Evolutionary conservation across 2,113 vertebrate genomes (phyloP).

Genomic region (Bubo scandiacus): DNA sequence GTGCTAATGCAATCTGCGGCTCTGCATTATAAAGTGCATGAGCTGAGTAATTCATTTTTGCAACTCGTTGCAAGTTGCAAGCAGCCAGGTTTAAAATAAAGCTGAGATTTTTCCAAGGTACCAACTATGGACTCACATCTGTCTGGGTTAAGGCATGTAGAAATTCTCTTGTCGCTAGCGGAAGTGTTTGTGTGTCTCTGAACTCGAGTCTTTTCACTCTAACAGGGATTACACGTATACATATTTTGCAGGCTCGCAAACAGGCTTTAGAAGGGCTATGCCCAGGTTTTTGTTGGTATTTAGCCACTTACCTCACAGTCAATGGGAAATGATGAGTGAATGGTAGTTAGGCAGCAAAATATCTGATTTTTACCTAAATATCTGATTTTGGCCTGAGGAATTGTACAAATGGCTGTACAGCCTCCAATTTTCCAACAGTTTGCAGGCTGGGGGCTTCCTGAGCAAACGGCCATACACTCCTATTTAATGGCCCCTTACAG

Average conservation of each 20-base stretch:
- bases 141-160: neutral
- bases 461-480: neutral
- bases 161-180: neutral
- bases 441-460: neutral
- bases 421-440: neutral
- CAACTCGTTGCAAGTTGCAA: neutral
- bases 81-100: neutral
- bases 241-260: neutral
- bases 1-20: neutral
- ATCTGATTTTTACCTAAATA: neutral
- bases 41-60: neutral
- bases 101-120: neutral
- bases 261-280: neutral
- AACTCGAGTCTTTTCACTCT: neutral
- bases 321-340: neutral
- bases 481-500: neutral
- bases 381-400: neutral
- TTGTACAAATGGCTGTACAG: neutral
- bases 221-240: accelerated
- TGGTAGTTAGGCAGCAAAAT: neutral
- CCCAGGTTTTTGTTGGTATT: neutral
- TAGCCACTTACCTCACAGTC: neutral
- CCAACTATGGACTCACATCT: neutral
- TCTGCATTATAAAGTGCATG: accelerated
- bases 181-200: neutral